Conservation (phyloP, 1,140 invertebrate species). For the Bombus haemorrhoidalis region DNA sequence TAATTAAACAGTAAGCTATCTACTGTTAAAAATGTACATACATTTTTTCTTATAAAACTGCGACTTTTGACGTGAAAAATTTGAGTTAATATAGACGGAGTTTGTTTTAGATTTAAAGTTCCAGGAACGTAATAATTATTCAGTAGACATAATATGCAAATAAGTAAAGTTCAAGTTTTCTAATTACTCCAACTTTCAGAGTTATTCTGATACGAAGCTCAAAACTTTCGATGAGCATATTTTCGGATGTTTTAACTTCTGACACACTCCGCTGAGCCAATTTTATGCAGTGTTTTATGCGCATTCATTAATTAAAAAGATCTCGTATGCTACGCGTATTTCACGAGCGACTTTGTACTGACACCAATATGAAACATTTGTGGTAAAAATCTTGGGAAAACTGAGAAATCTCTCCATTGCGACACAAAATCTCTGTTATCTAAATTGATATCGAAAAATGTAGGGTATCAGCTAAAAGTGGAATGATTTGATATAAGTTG, state of each 20-base stretch:
- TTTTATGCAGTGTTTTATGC: background rate
- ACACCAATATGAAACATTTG: background rate
- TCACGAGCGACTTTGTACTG: background rate
- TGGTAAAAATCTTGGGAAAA: background rate
- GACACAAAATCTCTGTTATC: background rate
- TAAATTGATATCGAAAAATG: no score
- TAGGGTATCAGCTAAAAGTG: background rate
- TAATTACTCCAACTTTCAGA: background rate
- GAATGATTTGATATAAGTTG: background rate
- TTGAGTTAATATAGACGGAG: background rate
- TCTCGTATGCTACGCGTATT: background rate
- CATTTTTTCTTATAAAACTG: background rate
- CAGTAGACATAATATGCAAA: background rate
- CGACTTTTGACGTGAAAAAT: background rate
- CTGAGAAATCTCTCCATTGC: background rate
- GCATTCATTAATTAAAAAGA: background rate
- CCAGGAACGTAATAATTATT: background rate
- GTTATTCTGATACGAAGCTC: background rate
- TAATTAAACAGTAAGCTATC: background rate
- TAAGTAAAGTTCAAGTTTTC: background rate
- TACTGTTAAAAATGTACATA: background rate
- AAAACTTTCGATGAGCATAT: background rate
- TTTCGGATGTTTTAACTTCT: background rate
- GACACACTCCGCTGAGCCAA: background rate
- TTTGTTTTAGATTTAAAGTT: background rate